Percentiles rank a stretch among this genome's conserved stretches.
Conservation (phyloP, 2,888 invertebrate genomes). For the Adelphocoris suturalis region DNA sequence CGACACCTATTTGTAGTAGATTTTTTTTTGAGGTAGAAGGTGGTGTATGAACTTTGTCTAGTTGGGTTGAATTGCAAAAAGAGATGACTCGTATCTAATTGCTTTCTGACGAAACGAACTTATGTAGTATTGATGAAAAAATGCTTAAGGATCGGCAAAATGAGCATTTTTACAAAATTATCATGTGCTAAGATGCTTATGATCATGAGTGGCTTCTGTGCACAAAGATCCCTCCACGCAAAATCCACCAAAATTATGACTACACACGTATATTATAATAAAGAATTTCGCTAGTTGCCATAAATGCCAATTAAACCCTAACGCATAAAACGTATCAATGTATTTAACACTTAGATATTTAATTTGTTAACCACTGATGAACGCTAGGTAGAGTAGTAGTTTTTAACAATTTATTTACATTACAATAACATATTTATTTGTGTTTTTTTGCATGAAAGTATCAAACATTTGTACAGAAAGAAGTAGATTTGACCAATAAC, state of each 20-base stretch:
- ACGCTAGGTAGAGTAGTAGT: neutral
- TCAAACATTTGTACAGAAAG: constrained; percentile 9
- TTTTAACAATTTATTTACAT: neutral
- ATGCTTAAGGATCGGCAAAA: neutral
- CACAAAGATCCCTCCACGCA: neutral
- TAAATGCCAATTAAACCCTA: neutral
- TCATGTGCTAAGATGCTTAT: neutral
- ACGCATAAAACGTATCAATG: neutral
- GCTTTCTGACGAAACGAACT: neutral
- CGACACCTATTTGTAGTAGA: neutral
- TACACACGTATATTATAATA: neutral
- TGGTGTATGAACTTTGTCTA: neutral
- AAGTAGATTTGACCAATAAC: constrained; percentile 20
- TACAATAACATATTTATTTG: neutral
- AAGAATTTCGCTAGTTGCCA: neutral
- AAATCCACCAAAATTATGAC: neutral
- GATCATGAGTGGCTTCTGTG: neutral
- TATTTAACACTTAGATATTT: no score
- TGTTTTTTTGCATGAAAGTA: constrained; percentile 23
- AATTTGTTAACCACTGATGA: neutral
- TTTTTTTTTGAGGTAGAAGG: neutral
- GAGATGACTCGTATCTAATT: neutral
- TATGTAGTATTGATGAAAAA: neutral
- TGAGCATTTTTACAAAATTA: neutral
- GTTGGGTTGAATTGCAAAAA: neutral